These are phyloP conservation scores for Aphodius sticticus DNA, from an alignment of 2,888 invertebrate species.

Conservation along the genomic window DNA sequence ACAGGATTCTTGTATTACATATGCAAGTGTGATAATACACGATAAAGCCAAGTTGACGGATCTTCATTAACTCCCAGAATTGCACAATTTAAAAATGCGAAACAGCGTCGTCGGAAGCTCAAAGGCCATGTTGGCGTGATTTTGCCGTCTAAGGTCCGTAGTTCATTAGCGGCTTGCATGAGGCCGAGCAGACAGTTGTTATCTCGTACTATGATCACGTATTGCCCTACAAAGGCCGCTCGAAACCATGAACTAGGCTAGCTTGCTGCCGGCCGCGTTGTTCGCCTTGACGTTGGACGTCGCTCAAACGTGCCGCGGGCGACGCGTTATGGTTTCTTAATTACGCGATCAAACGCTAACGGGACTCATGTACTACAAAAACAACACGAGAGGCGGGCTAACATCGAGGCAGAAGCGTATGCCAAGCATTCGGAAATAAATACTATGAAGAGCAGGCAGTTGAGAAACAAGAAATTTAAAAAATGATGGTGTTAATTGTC, in stretches of 20 bases:
- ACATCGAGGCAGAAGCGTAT: no score
- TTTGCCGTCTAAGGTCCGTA: neutral
- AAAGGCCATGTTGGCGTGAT: neutral
- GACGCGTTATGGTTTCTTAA: slow-evolving; percentile 34
- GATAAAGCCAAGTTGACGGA: no score
- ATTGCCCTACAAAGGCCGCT: slow-evolving; percentile 37
- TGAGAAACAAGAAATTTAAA: no score
- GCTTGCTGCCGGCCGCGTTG: slow-evolving; percentile 15
- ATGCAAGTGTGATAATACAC: no score
- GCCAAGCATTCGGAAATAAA: no score
- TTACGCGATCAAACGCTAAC: slow-evolving; percentile 29
- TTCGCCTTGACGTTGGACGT: neutral
- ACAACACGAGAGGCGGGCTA: neutral
- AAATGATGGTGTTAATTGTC: no score
- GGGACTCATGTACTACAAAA: slow-evolving; percentile 32
- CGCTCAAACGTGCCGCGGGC: slow-evolving; percentile 35
- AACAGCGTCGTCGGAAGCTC: neutral
- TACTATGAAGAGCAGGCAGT: no score
- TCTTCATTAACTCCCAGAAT: no score
- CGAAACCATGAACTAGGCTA: slow-evolving; percentile 37
- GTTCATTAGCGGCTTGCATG: slow-evolving; percentile 1
- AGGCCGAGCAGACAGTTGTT: slow-evolving; percentile 6
- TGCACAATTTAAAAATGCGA: no score
- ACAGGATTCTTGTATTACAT: no score
- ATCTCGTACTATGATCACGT: slow-evolving; percentile 35